Evolutionary conservation across 2,113 vertebrate species (phyloP), one percentile per base, ranked within the genome.

Genomic region (Cavia porcellus): DNA sequence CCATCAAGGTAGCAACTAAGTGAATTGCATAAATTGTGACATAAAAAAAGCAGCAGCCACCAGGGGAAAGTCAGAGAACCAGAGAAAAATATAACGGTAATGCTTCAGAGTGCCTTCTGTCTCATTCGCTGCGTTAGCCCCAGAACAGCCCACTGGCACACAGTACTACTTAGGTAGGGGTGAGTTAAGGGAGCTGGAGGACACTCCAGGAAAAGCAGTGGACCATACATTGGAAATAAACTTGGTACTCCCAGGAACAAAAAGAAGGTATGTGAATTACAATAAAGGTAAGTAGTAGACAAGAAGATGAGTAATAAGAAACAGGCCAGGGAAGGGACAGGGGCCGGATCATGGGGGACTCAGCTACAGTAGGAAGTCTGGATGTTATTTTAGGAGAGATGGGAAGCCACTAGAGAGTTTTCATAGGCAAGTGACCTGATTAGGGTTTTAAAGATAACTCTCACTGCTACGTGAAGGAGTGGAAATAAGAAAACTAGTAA

Each of bases 381-480:
- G 92, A 82, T 92, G 83, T 83, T 98, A 97, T 96, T 97, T 97
- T 95, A 95, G 87, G 94, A 35, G 50, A 74, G 70, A 90, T 61
- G 81, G 50, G 68, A 95, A 94, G 86, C 55, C 97, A 94, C 94
- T 83, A 15, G 96, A 96, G 97, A 59, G 45, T 90, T 98, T 88
- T 59, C 90, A 95, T 8, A 96, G 64, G 57, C 87, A 47, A 96
- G 81, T 94, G 96, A 90, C 97, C 97, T 96, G 96, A 95, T 98
- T 97, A 94, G 42, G 59, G 47, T 83, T 97, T 97, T 96, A 97
- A 98, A 97, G 94, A 97, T 92, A 97, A 92, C 66, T 92, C 84
- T 95, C 59, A 32, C 19, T 80, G 87, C 30, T 74, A 91, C 59
- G 38, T 70, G 52, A 68, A 96, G 15, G 11, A 90, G 62, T 59